Evolutionary conservation across 2,888 invertebrate genomes (phyloP), one percentile per base, ranked within the genome.

Genomic region (Apamea monoglypha): DNA sequence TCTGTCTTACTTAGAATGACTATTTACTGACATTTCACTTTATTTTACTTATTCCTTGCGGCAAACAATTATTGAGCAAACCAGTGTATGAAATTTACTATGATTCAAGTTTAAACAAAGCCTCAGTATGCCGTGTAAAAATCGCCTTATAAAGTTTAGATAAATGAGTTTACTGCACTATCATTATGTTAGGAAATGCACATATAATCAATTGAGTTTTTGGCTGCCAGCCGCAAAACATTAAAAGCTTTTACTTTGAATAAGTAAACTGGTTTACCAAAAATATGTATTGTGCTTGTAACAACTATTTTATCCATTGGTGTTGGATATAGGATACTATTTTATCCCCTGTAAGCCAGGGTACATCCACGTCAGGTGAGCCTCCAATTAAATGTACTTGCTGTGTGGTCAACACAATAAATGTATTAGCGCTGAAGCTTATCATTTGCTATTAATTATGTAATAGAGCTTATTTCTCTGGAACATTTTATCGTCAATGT

Each of bases 341-440:
- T 14, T 73, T 67, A 76, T 71, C 29, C 25, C 29, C 8, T 7
- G 29, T 76, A 63, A 71, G 18, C 67, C 63, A 8, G 40, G 44
- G 29, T n/a, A 78, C 56, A 71, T 61, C 25, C n/a, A 56, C 47
- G 44, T 59, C 72, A 73, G 36, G 36, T 75, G 61, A 80, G 18
- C 64, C 40, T 36, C 40, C 67, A 69, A 59, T 78, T 69, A 72
- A 78, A 75, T 64, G 40, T 70, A 69, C 72, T 74, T 70, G 36
- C 32, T 53, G 8, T 61, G 83, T 50, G 72, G 85, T 73, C 8
- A 25, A 36, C n/a, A 70, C 40, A 59, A 69, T 36, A 74, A 59
- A 69, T 69, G n/a, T 66, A 66, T 82, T 67, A 83, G 32, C 29
- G 67, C 44, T 74, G 7, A 14, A n/a, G 70, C 64, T 77, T 77